A percentile compares a stretch with the other conserved stretches of the same genome.
Conservation (phyloP, 1,140 invertebrate species). For the Drosophila parvula region DNA sequence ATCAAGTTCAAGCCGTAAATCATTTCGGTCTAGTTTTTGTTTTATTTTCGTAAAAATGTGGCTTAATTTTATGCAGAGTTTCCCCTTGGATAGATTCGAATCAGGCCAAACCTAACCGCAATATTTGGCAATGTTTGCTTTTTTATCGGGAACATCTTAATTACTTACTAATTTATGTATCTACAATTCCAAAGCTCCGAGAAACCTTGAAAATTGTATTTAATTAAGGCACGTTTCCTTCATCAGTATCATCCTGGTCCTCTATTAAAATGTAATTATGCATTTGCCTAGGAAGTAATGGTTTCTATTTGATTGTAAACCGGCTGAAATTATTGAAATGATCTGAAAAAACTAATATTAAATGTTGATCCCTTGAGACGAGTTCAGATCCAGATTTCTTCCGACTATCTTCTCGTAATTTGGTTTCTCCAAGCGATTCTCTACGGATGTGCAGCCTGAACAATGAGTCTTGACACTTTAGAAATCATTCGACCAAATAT, state of each 20-base stretch:
- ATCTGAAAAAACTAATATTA: background rate
- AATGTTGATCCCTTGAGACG: too few species aligned
- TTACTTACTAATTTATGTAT: conserved; percentile 21
- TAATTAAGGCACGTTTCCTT: background rate
- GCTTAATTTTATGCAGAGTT: background rate
- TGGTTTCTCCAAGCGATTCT: conserved; percentile 7
- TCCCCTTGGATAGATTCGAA: conserved; percentile 3
- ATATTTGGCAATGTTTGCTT: conserved; percentile 6
- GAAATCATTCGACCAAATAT: conserved; percentile 54
- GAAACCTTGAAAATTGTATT: conserved; percentile 6
- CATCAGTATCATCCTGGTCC: background rate
- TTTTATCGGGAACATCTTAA: conserved; percentile 26
- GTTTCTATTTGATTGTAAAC: background rate
- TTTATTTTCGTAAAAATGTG: background rate
- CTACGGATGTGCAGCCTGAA: background rate
- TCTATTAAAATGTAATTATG: too few species aligned
- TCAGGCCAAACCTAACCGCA: conserved; percentile 17
- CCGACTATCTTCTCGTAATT: too few species aligned
- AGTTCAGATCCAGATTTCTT: background rate
- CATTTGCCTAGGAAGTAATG: too few species aligned
- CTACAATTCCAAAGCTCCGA: background rate
- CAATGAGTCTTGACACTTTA: conserved; percentile 37
- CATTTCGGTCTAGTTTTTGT: background rate
- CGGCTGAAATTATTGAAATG: background rate
- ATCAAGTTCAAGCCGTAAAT: background rate